Conservation (phyloP, 2,888 invertebrate species). For the Lapara coniferarum region DNA sequence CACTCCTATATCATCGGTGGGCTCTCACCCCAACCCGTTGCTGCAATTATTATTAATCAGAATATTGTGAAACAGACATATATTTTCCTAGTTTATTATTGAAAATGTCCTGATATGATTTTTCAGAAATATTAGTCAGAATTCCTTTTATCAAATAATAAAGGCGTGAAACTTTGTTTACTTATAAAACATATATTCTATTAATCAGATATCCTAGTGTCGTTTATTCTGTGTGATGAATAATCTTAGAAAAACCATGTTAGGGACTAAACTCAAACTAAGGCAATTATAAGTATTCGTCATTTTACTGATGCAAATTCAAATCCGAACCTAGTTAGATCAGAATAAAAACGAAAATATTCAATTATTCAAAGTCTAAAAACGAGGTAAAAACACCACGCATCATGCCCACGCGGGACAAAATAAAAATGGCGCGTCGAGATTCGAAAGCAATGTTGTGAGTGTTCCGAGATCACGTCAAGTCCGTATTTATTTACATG, state of each 20-base stretch:
- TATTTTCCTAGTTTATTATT: background rate
- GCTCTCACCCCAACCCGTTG: conserved; percentile 28
- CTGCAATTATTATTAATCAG: conserved; percentile 24
- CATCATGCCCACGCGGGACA: conserved; percentile 18
- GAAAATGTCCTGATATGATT: background rate
- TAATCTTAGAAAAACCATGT: too few relatives aligned
- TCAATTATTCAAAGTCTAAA: background rate
- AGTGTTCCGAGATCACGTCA: conserved; percentile 18
- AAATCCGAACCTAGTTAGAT: background rate
- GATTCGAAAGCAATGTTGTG: conserved; percentile 21
- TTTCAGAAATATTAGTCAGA: background rate
- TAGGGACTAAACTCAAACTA: too few relatives aligned
- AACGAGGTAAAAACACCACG: background rate
- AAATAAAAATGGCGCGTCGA: conserved; percentile 23
- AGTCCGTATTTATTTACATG: conserved; percentile 76
- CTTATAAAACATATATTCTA: too few relatives aligned
- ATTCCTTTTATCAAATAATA: too few relatives aligned
- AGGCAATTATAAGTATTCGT: too few relatives aligned
- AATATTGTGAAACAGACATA: background rate
- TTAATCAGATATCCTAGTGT: too few relatives aligned
- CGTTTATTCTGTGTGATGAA: too few relatives aligned
- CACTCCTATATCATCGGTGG: conserved; percentile 50
- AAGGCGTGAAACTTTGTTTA: too few relatives aligned
- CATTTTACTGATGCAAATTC: background rate
- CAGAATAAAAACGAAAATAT: background rate